A percentile compares a stretch with the other conserved stretches of the same genome.
phyloP scores from a whole-genome alignment of 2,888 invertebrate species.

The Leucophenga montana region DNA sequence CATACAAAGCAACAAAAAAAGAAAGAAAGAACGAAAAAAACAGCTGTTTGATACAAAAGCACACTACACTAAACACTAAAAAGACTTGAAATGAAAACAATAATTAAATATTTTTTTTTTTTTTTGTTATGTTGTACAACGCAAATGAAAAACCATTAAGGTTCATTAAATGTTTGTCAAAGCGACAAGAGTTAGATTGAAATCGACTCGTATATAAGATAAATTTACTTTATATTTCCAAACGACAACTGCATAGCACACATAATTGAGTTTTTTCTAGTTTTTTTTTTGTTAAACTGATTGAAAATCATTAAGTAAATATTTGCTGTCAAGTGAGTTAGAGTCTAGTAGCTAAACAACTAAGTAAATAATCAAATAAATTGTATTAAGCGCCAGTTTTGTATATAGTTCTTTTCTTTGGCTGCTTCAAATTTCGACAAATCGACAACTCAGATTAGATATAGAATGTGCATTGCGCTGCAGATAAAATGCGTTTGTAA shows the following conservation, averaged over 20 bases:
- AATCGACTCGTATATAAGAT: no score
- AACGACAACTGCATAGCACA: no score
- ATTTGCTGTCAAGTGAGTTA: conserved; percentile 22
- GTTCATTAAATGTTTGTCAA: no score
- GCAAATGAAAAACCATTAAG: no score
- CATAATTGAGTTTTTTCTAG: no score
- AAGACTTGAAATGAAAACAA: no score
- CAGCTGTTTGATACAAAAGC: no score
- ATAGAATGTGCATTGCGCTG: conserved; percentile 25
- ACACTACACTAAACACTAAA: no score
- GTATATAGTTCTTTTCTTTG: conserved; percentile 7
- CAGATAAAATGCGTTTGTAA: conserved; percentile 20
- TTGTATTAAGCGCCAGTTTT: conserved; percentile 62
- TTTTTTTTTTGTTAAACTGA: background rate
- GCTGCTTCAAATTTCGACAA: background rate
- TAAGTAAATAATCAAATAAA: conserved; percentile 46
- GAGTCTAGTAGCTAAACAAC: conserved; percentile 37
- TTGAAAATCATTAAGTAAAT: conserved; percentile 49
- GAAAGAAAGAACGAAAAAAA: conserved; percentile 22
- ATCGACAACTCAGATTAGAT: conserved; percentile 51
- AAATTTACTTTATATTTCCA: no score
- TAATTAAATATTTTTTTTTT: no score
- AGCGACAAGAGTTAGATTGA: no score
- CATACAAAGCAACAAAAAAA: background rate
- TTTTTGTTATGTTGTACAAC: no score